These are phyloP conservation scores for Phenacoccus solenopsis DNA, from an alignment of 1,140 invertebrate species.

Conservation along the genomic window DNA sequence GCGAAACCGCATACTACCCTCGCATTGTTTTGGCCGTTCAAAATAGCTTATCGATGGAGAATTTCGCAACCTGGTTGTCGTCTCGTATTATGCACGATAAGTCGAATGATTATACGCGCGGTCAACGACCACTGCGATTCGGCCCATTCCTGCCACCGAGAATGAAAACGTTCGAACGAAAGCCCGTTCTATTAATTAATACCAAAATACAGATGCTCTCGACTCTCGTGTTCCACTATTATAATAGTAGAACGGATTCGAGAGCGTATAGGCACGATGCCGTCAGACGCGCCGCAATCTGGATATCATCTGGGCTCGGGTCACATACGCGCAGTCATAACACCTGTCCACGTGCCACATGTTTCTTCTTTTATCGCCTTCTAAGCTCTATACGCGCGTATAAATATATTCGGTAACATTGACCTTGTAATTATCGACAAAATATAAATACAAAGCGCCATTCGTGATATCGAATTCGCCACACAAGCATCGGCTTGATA, in stretches of 20 bases:
- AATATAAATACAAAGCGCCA: background rate
- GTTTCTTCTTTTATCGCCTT: background rate
- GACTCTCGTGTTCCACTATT: no score
- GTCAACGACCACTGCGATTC: background rate
- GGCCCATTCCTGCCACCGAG: no score
- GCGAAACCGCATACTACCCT: no score
- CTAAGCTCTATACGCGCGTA: background rate
- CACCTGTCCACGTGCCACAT: conserved; percentile 16
- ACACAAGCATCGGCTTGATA: background rate
- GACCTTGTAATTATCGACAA: conserved; percentile 15
- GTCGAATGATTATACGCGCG: no score
- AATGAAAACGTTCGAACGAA: background rate
- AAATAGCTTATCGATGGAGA: no score
- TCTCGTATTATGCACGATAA: no score
- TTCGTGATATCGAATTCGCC: no score
- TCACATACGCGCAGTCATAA: background rate
- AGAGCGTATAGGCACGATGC: background rate
- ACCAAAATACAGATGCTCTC: background rate
- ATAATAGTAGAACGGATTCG: background rate
- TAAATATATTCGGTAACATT: conserved; percentile 1
- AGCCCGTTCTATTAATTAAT: background rate
- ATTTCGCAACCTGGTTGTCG: no score
- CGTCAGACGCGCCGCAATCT: background rate
- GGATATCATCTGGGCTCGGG: conserved; percentile 14
- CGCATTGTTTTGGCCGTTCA: no score